Evolutionary conservation across 1,140 invertebrate genomes (phyloP).

Genomic region (Panulirus ornatus): DNA sequence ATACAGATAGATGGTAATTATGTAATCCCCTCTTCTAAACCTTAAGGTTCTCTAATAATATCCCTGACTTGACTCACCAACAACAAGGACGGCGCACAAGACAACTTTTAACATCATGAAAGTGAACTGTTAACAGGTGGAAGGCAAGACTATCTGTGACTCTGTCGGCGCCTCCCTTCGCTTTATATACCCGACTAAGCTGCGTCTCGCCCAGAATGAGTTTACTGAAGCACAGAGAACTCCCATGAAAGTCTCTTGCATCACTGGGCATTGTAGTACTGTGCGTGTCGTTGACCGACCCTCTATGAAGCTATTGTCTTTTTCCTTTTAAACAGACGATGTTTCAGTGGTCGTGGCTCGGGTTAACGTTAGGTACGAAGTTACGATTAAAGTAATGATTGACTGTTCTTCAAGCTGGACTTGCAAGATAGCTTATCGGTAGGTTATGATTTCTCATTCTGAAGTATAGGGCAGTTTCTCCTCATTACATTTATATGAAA

Average conservation of each 20-base stretch:
- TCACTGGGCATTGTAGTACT: not conserved
- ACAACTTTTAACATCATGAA: conserved; percentile 8
- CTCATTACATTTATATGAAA: too few species aligned
- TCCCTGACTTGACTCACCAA: not conserved
- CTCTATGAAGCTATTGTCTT: too few species aligned
- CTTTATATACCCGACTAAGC: not conserved
- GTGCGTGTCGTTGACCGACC: not conserved
- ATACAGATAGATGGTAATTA: not conserved
- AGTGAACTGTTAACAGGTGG: not conserved
- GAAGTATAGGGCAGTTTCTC: too few species aligned
- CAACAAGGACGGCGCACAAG: not conserved
- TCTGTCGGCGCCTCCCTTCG: not conserved
- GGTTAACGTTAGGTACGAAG: too few species aligned
- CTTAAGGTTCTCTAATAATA: too few species aligned
- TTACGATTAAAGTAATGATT: too few species aligned
- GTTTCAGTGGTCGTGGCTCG: too few species aligned
- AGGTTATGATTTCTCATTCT: too few species aligned
- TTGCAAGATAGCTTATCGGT: too few species aligned
- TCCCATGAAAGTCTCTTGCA: not conserved
- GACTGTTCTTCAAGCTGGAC: too few species aligned
- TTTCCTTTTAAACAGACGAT: too few species aligned
- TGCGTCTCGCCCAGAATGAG: not conserved
- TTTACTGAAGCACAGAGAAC: not conserved
- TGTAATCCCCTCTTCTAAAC: too few species aligned
- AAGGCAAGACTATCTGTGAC: not conserved